Evolutionary conservation across 2,113 vertebrate genomes (phyloP).

Genomic region (Agapornis roseicollis): DNA sequence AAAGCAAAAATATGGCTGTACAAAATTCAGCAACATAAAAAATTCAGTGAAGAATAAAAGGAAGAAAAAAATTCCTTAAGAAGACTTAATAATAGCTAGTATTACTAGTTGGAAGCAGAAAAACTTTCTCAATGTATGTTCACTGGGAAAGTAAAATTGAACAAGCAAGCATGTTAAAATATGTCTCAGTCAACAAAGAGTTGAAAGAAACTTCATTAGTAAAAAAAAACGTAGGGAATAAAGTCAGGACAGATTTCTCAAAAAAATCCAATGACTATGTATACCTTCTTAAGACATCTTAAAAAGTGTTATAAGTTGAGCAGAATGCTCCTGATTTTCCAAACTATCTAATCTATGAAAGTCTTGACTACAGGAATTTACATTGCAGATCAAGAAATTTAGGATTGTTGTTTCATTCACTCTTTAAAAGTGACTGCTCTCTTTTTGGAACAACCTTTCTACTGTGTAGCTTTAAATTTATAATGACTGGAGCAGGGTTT

Average conservation of each 20-base stretch:
- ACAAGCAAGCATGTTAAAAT: not conserved
- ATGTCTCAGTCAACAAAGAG: not conserved
- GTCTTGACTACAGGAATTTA: not conserved
- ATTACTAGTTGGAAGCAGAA: not conserved
- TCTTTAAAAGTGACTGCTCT: not conserved
- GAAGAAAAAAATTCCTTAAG: not conserved
- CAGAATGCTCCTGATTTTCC: not conserved
- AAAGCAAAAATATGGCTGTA: not conserved
- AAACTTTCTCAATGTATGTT: not conserved
- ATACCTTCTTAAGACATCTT: not conserved
- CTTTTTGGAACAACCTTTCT: not conserved
- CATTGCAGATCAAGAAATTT: not conserved
- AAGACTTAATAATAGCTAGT: not conserved
- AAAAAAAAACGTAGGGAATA: not conserved
- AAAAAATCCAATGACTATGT: not conserved
- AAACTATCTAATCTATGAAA: not conserved
- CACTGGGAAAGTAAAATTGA: not conserved
- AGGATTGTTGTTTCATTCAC: not conserved
- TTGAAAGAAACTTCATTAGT: not conserved
- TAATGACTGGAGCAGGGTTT: rapidly evolving
- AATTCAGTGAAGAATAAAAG: not conserved
- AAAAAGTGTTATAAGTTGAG: not conserved
- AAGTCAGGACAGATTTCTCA: not conserved
- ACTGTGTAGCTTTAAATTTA: not conserved
- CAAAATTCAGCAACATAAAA: not conserved